Evolutionary conservation across 1,140 invertebrate species (phyloP).

Genomic region (Atta colombica): DNA sequence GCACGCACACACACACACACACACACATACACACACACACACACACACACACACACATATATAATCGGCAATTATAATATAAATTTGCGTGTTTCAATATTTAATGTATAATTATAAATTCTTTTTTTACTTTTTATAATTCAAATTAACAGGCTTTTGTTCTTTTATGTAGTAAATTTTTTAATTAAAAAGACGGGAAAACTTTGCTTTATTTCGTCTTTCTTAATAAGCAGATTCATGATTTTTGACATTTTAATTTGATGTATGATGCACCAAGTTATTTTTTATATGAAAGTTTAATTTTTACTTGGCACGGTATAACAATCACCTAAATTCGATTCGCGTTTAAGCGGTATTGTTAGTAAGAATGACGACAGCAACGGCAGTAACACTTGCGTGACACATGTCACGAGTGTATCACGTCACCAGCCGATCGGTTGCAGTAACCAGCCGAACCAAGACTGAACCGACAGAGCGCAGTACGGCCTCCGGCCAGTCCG

Average conservation of each 20-base stretch:
- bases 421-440: conserved; percentile 77
- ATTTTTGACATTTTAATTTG: background rate
- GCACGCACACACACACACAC: no score
- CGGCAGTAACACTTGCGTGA: conserved; percentile 74
- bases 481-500: conserved; percentile 38
- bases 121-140: background rate
- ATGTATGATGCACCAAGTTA: background rate
- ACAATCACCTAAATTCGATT: conserved; percentile 73
- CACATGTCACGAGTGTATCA: conserved; percentile 76
- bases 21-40: no score
- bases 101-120: conserved; percentile 12
- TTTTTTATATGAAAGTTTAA: background rate
- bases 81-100: background rate
- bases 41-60: no score
- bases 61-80: background rate
- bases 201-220: background rate
- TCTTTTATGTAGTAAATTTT: background rate
- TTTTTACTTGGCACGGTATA: conserved; percentile 24
- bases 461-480: conserved; percentile 76
- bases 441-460: conserved; percentile 82
- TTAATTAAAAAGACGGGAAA: background rate
- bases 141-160: background rate
- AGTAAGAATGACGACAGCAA: conserved; percentile 65
- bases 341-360: conserved; percentile 67
- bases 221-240: background rate